Conservation (phyloP, 2,113 vertebrate species). For the Nothoprocta pentlandii region DNA sequence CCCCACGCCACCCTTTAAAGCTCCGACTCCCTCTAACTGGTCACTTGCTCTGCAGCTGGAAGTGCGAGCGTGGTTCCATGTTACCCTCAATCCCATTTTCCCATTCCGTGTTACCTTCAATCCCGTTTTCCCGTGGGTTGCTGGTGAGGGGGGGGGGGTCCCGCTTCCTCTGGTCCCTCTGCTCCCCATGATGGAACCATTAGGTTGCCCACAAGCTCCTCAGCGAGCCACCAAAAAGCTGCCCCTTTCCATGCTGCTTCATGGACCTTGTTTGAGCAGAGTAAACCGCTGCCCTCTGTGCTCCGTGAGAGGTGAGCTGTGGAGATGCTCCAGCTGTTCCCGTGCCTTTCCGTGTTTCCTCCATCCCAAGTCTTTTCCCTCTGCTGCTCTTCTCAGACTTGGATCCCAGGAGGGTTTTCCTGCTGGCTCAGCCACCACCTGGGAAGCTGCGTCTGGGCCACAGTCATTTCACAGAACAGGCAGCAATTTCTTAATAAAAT, state of each 20-base stretch:
- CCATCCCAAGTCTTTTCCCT: not conserved
- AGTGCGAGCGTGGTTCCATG: not conserved
- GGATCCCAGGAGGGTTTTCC: not conserved
- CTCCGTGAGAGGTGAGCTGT: not conserved
- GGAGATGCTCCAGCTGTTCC: not conserved
- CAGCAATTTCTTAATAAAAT: not conserved
- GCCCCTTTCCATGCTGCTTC: not conserved
- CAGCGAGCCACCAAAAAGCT: not conserved
- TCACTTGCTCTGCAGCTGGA: not conserved
- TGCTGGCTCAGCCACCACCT: not conserved
- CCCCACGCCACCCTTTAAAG: not conserved
- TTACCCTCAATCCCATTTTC: not conserved
- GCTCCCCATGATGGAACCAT: not conserved
- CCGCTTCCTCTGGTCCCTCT: not conserved
- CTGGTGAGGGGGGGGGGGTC: not conserved
- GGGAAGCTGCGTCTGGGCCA: not conserved
- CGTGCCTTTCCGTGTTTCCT: not conserved
- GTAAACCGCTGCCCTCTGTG: accelerated
- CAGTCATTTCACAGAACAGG: not conserved
- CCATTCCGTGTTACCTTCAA: not conserved
- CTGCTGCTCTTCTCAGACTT: not conserved
- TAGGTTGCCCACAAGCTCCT: accelerated
- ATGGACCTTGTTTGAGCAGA: not conserved
- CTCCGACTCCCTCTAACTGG: not conserved
- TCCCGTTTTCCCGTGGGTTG: accelerated